Evolutionary conservation across 2,888 invertebrate species (phyloP), one percentile per base, ranked within the genome.

Genomic region (Trilocha varians): DNA sequence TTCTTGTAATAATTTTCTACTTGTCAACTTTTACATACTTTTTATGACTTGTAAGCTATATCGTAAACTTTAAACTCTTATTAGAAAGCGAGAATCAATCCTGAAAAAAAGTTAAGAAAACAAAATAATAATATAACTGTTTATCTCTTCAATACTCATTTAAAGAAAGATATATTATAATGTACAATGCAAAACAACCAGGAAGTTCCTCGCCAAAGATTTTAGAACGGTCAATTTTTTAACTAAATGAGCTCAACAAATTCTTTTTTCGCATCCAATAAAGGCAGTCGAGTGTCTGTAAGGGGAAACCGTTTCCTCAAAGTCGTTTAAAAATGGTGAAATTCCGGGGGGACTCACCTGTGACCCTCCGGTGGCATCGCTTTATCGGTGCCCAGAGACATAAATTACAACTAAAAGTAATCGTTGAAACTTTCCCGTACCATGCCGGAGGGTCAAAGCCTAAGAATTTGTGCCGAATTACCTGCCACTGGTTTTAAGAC

Each of bases 401-500:
- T 80, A 82, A 83, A 83, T 82, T 82, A 73, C 73, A 67, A 74
- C 73, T 72, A 71, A 76, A 78, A 78, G 80, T 82, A 82, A 83
- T 82, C 79, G 82, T 74, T 77, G 74, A 76, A 83, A 80, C 72
- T 83, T 83, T 77, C 64, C 67, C 67, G 69, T 64, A 71, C 67
- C 66, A 68, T 62, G 65, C 62, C 65, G 63, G 67, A 68, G 71
- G 66, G 69, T 65, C 65, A 70, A 61, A 62, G 66, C 67, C 63
- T 55, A 64, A 73, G 71, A 82, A 80, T 79, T 82, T 77, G 71
- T 73, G 71, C 74, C 70, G 77, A 80, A 88, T 88, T 88, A 88
- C 88, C 88, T 88, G 88, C 87, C 88, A 88, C 82, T 76, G 83
- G 80, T 84, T 85, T 80, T 84, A 87, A 88, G 85, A 82, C 84